Evolutionary conservation across 1,140 invertebrate species (phyloP).

Genomic region (Ooceraea biroi): DNA sequence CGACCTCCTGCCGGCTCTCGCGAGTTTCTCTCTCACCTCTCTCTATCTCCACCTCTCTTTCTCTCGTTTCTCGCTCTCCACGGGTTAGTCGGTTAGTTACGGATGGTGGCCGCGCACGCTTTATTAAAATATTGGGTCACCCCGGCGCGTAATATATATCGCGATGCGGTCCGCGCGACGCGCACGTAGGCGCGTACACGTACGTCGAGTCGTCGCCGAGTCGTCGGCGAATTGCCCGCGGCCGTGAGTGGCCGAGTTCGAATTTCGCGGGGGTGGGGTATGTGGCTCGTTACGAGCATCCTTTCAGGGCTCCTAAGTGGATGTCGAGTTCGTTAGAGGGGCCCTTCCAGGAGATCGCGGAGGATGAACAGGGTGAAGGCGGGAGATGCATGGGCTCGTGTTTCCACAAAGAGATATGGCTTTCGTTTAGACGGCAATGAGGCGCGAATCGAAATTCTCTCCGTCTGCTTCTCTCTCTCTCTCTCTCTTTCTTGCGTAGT

Average conservation of each 20-base stretch:
- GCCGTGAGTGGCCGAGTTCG: conserved; percentile 61
- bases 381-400: conserved; percentile 78
- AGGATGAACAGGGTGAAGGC: conserved; percentile 78
- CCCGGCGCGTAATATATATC: conserved; percentile 68
- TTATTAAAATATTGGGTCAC: conserved; percentile 85
- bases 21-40: conserved; percentile 58
- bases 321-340: conserved; percentile 81
- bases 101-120: conserved; percentile 73
- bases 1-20: conserved; percentile 29
- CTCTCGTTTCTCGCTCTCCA: conserved; percentile 64
- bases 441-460: conserved; percentile 73
- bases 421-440: conserved; percentile 77
- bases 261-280: conserved; percentile 69
- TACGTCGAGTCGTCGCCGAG: conserved; percentile 6
- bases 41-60: too few relatives aligned
- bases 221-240: conserved; percentile 38
- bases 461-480: conserved; percentile 55
- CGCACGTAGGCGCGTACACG: background rate
- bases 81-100: conserved; percentile 79
- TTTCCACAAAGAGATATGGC: conserved; percentile 79
- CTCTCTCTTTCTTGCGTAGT: background rate
- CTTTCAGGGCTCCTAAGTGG: conserved; percentile 79
- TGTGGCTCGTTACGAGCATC: conserved; percentile 78
- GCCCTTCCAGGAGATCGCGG: conserved; percentile 74
- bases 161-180: background rate